phyloP scores from a whole-genome alignment of 2,113 vertebrate genomes.

The Protomyctophum bolini region DNA sequence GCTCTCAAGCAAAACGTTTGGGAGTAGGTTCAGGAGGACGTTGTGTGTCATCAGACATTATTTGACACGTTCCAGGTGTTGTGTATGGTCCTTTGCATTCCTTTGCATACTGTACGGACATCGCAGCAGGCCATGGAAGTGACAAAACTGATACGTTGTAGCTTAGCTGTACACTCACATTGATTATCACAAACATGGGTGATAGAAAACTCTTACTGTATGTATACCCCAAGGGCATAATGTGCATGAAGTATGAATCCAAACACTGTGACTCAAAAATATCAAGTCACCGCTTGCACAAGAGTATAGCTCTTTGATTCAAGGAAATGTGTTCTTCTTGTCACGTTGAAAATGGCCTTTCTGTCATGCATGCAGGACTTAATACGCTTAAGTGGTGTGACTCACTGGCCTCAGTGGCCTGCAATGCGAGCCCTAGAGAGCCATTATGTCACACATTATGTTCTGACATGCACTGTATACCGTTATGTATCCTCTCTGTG shows the following conservation, averaged over 20 bases:
- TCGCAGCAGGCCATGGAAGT: neutral
- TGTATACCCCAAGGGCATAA: neutral
- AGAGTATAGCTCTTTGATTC: neutral
- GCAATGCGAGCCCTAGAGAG: neutral
- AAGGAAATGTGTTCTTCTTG: neutral
- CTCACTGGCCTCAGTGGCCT: neutral
- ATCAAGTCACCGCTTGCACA: slow-evolving; percentile 17
- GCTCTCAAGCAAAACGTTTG: neutral
- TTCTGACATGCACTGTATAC: neutral
- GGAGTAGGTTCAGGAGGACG: slow-evolving; percentile 17
- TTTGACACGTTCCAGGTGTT: slow-evolving; percentile 20
- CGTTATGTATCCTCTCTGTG: neutral
- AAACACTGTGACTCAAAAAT: slow-evolving; percentile 25
- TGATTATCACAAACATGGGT: neutral
- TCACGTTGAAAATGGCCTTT: slow-evolving; percentile 5
- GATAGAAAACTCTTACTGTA: slow-evolving; percentile 39
- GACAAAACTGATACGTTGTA: neutral
- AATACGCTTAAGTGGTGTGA: slow-evolving; percentile 19
- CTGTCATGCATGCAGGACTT: slow-evolving; percentile 17
- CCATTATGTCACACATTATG: neutral
- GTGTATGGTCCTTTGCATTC: slow-evolving; percentile 5
- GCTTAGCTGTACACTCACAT: slow-evolving; percentile 13
- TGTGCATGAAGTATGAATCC: slow-evolving; percentile 35
- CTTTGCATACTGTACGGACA: neutral
- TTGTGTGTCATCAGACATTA: slow-evolving; percentile 21